phyloP scores from a whole-genome alignment of 2,888 invertebrate species.

The Tachystola acroxantha region DNA sequence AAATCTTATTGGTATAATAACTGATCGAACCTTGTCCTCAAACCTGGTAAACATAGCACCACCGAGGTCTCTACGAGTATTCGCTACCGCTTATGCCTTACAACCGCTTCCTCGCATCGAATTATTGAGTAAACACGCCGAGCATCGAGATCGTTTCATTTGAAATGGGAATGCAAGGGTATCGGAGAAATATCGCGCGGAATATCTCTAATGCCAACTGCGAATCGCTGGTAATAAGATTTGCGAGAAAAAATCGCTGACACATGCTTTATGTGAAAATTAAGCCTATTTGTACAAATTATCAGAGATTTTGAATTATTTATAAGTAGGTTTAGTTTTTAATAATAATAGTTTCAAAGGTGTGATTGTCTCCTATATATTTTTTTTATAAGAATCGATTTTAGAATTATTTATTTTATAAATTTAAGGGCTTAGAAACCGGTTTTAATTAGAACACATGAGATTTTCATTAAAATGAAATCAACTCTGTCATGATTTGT shows the following conservation, averaged over 20 bases:
- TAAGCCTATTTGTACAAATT: neutral
- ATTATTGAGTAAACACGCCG: constrained; percentile 76
- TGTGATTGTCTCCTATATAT: neutral
- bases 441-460: too few species aligned
- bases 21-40: too few species aligned
- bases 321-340: too few species aligned
- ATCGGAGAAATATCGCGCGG: constrained; percentile 54
- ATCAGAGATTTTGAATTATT: neutral
- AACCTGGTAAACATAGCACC: too few species aligned
- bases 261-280: neutral
- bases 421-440: too few species aligned
- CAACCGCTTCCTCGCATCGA: constrained; percentile 54
- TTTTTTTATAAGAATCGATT: neutral
- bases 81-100: constrained; percentile 30
- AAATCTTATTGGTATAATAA: too few species aligned
- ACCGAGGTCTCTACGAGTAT: too few species aligned
- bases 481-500: too few species aligned
- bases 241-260: constrained; percentile 27
- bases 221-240: constrained; percentile 50
- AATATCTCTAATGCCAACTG: constrained; percentile 56
- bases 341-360: neutral
- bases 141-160: constrained; percentile 66
- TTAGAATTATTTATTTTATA: too few species aligned
- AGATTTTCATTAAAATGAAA: too few species aligned
- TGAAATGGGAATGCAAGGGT: constrained; percentile 59